These are phyloP conservation scores for Leptobrachium ailaonicum DNA, from an alignment of 2,113 vertebrate species.

Conservation along the genomic window DNA sequence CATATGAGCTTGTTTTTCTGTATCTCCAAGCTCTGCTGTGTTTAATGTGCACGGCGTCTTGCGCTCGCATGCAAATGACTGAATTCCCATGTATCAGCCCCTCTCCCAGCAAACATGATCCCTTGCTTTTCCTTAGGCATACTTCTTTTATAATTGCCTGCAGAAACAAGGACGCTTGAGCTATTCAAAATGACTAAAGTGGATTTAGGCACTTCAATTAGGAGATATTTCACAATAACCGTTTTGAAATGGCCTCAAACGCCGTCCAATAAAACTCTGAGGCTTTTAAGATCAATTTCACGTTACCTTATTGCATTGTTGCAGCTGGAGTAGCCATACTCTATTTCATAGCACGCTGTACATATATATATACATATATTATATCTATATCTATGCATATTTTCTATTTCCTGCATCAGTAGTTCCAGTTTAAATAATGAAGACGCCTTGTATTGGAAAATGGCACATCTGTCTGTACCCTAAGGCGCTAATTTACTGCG, in stretches of 20 bases:
- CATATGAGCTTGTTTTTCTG: no score
- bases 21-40: no score
- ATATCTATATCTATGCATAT: neutral
- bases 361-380: neutral
- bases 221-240: slow-evolving; percentile 77
- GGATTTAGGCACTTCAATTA: slow-evolving; percentile 81
- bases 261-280: slow-evolving; percentile 76
- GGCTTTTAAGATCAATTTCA: slow-evolving; percentile 87
- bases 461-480: slow-evolving; percentile 71
- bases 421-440: slow-evolving; percentile 68
- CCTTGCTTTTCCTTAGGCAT: slow-evolving; percentile 21
- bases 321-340: slow-evolving; percentile 77
- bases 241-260: slow-evolving; percentile 71
- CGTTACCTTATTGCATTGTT: slow-evolving; percentile 75
- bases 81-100: slow-evolving; percentile 7
- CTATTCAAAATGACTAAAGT: slow-evolving; percentile 75
- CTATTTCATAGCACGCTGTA: slow-evolving; percentile 75
- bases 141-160: slow-evolving; percentile 10
- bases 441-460: slow-evolving; percentile 63
- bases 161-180: slow-evolving; percentile 58
- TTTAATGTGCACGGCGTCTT: neutral
- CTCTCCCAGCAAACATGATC: neutral
- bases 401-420: slow-evolving; percentile 56
- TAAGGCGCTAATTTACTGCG: neutral
- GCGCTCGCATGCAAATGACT: neutral